Base-by-base conservation (phyloP, 2,113 vertebrate species). In the Plotosus lineatus region DNA sequence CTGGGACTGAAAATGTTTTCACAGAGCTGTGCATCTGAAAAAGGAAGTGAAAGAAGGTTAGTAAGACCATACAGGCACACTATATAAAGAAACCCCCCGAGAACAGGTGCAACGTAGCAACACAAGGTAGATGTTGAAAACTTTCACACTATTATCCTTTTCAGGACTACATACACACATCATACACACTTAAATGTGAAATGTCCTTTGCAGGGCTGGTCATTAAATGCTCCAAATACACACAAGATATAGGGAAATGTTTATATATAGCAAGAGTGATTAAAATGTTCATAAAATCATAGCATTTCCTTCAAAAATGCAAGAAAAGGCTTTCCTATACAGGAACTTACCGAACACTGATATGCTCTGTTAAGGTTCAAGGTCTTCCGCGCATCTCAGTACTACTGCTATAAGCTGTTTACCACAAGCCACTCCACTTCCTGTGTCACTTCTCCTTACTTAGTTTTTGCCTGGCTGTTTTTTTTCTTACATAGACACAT, bases 371-470 rank as follows among this genome's bases (percentile, higher is more conserved):
- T 44, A 61, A 51, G 68, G 31, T 81, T 81, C 44, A 75, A 26
- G 74, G 55, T 48, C 58, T 56, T 86, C 82, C 74, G 73, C 19
- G 74, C 78, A 83, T 78, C 75, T 68, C 76, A 83, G 78, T 28
- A 60, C 66, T 68, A 79, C 65, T 63, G 12, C 63, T 71, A 38
- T 48, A 65, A 51, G 53, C 60, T 73, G 48, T 65, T 80, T 66
- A 90, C 90, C 86, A 66, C 89, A 88, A 90, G 88, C 88, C 89
- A 87, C 86, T 65, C 86, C 81, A 91, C 91, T 94, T 94, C 93
- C 93, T 93, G 92, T 91, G 82, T 86, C 78, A 93, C 91, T 94
- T 94, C 92, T 92, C 88, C 68, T 88, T 78, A 85, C 74, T 78
- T 73, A 89, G 74, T 87, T 75, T 74, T 26, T 66, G 33, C 36